A percentile compares a stretch with the other conserved stretches of the same genome.
Evolutionary conservation across 2,113 vertebrate genomes (phyloP).

Genomic region (Nothoprocta pentlandii): DNA sequence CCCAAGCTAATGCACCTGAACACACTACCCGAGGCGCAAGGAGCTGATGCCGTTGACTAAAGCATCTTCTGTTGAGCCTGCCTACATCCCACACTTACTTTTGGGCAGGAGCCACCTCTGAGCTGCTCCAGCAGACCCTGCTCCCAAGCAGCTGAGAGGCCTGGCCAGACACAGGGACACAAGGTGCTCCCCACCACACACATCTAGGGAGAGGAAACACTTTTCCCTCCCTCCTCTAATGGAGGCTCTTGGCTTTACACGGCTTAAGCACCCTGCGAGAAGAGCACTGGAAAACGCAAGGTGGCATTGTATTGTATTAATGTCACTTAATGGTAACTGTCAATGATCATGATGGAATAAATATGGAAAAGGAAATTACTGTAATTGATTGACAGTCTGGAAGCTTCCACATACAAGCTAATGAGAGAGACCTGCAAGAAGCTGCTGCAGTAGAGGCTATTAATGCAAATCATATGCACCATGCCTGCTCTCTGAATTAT

Average conservation of each 20-base stretch:
- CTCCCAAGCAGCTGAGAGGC: not conserved
- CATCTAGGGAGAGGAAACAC: not conserved
- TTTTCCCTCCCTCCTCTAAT: conserved; percentile 34
- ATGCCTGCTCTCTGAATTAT: conserved; percentile 82
- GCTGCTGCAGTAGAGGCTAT: conserved; percentile 73
- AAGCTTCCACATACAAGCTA: conserved; percentile 80
- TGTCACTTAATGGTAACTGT: conserved; percentile 84
- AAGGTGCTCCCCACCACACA: not conserved
- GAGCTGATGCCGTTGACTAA: not conserved
- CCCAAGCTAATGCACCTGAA: not conserved
- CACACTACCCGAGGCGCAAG: not conserved
- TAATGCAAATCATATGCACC: conserved; percentile 85
- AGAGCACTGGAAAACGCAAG: conserved; percentile 72
- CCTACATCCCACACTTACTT: not conserved
- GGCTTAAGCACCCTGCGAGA: conserved; percentile 49
- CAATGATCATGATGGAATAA: conserved; percentile 82
- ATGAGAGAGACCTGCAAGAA: conserved; percentile 79
- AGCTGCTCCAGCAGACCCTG: not conserved
- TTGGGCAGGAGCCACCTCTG: not conserved
- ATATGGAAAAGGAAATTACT: conserved; percentile 86
- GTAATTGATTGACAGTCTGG: conserved; percentile 85
- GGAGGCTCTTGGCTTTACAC: conserved; percentile 57
- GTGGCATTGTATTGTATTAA: conserved; percentile 82
- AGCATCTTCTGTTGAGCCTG: not conserved
- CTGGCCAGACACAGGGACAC: fast-evolving